Evolutionary conservation across 2,888 invertebrate species (phyloP), one percentile per base, ranked within the genome.

Genomic region (Clitarchus hookeri): DNA sequence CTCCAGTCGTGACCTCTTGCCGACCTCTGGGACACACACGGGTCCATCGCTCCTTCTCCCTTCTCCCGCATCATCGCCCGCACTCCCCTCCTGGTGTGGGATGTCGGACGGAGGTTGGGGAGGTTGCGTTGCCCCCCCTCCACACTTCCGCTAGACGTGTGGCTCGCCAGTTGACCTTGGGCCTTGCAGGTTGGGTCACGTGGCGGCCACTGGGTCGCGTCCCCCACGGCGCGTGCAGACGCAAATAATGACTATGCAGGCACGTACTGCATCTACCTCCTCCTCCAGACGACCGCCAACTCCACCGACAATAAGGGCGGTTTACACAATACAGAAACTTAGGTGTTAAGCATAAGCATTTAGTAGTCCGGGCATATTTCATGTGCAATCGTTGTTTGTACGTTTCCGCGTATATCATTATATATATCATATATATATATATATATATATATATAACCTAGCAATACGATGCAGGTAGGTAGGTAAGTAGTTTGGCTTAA

Each of bases 161-260:
- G 8, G n/a, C 65, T 65, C 65, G 65, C 65, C 65, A n/a, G 65
- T n/a, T 65, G n/a, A 65, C 65, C 65, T 65, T 65, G 65, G 65
- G 65, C 13, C 65, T 1, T 8, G 16, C 65, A 65, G 65, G 65
- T 65, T 65, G n/a, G n/a, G 65, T 65, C 65, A 65, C 65, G 65
- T 65, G 65, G 19, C n/a, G 11, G 23, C 65, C 65, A 65, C 65
- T 65, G n/a, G 65, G 65, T 65, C 65, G 65, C 11, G 65, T 65
- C 65, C 11, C n/a, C 65, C 65, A 65, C 65, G 65, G 48, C 48
- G 48, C 48, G 11, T 11, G 23, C 65, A 65, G 65, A 65, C 65
- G 65, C 65, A 65, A 65, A 65, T 65, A 65, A 65, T 65, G 1
- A 4, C 36, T 4, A 65, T 11, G 65, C n/a, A 65, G 12, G 65